These are phyloP conservation scores for Melanostigma gelatinosum DNA, from an alignment of 2,113 vertebrate species.

Conservation along the genomic window DNA sequence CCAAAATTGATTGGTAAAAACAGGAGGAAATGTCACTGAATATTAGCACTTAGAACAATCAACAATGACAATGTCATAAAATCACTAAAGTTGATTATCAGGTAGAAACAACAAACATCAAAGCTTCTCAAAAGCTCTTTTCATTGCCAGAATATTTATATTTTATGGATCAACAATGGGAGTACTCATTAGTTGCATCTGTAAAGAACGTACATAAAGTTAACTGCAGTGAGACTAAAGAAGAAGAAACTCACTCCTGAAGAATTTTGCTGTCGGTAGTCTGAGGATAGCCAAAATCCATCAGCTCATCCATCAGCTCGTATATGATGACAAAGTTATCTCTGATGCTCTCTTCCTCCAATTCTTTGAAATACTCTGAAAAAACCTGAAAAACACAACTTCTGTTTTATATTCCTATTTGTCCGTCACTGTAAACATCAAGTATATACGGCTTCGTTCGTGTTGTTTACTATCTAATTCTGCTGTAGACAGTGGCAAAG, in stretches of 20 bases:
- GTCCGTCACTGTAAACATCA: not conserved
- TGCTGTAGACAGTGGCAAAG: not conserved
- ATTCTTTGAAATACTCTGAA: slow-evolving; percentile 98
- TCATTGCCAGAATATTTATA: not conserved
- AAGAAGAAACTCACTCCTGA: slow-evolving; percentile 90
- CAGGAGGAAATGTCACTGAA: not conserved
- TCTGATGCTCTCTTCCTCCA: slow-evolving; percentile 99
- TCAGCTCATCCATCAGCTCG: slow-evolving; percentile 97
- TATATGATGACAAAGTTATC: slow-evolving; percentile 99
- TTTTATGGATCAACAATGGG: not conserved
- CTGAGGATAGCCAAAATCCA: slow-evolving; percentile 99
- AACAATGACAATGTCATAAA: not conserved
- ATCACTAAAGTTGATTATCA: not conserved
- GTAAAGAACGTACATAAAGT: not conserved
- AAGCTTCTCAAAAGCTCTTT: not conserved
- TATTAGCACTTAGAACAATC: not conserved
- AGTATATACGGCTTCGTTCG: not conserved
- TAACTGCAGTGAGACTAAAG: not conserved
- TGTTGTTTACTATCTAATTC: not conserved
- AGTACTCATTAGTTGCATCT: not conserved
- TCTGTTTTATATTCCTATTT: not conserved
- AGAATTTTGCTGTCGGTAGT: slow-evolving; percentile 99
- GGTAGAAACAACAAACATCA: not conserved
- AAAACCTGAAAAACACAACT: slow-evolving; percentile 85
- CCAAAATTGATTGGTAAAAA: not conserved